A percentile compares a stretch with the other conserved stretches of the same genome.
Conservation (phyloP, 37 sponge, comb jelly and placozoan species). For the Spongilla lacustris region DNA sequence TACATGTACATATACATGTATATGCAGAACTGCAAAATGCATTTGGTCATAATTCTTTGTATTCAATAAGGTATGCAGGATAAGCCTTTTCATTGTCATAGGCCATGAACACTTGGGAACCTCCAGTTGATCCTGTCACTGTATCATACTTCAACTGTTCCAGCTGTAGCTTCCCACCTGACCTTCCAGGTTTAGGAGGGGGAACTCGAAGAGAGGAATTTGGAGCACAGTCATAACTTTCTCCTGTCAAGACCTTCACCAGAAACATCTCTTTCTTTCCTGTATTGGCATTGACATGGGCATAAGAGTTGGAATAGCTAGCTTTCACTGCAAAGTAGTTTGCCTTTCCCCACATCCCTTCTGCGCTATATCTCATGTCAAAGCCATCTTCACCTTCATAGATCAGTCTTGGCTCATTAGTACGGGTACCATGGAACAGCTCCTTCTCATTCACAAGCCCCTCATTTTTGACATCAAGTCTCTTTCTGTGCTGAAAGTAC, state of each 20-base stretch:
- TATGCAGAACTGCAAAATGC: no score
- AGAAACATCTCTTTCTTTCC: conserved; percentile 72
- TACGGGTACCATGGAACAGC: conserved; percentile 80
- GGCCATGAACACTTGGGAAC: conserved; percentile 75
- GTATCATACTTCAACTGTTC: conserved; percentile 69
- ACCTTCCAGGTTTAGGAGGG: conserved; percentile 44
- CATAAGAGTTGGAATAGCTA: conserved; percentile 78
- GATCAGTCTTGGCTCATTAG: conserved; percentile 59
- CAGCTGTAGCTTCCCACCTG: conserved; percentile 33
- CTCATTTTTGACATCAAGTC: conserved; percentile 65
- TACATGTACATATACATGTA: no score
- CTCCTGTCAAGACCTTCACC: conserved; percentile 77
- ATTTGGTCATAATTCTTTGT: conserved; percentile 5
- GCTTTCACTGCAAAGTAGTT: conserved; percentile 91
- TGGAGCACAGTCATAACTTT: conserved; percentile 42
- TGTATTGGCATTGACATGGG: conserved; percentile 11
- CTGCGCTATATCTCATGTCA: conserved; percentile 72
- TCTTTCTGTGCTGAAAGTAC: conserved; percentile 54
- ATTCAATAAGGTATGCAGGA: conserved; percentile 83
- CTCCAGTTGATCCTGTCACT: conserved; percentile 69
- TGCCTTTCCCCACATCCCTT: conserved; percentile 85
- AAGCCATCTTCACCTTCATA: conserved; percentile 81
- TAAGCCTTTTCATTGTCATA: conserved; percentile 87
- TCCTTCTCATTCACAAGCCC: conserved; percentile 66
- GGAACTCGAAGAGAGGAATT: conserved; percentile 65